phyloP scores from a whole-genome alignment of 2,113 vertebrate genomes.

The Empidonax alnorum region DNA sequence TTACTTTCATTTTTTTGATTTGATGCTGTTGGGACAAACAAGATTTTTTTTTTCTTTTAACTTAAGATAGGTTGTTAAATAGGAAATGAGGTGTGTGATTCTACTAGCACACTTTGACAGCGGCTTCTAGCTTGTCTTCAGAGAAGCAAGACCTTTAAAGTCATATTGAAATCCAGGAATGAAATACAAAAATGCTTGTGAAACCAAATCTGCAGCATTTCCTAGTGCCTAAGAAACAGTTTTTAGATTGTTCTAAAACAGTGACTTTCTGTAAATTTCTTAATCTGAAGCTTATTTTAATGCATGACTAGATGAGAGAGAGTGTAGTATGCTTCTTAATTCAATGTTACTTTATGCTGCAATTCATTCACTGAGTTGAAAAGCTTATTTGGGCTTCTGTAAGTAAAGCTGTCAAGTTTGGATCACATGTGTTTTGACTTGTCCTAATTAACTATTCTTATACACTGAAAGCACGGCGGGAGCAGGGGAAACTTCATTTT shows the following conservation, averaged over 20 bases:
- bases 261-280: not conserved
- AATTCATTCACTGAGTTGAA: not conserved
- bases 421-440: not conserved
- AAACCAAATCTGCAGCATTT: not conserved
- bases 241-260: not conserved
- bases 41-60: not conserved
- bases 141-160: not conserved
- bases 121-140: not conserved
- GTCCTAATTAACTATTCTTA: not conserved
- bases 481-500: not conserved
- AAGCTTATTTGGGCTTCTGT: not conserved
- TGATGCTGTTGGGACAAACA: not conserved
- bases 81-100: not conserved
- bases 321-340: not conserved
- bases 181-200: not conserved
- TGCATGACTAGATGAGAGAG: not conserved
- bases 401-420: not conserved
- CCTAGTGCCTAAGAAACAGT: not conserved
- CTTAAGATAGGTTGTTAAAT: not conserved
- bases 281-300: not conserved
- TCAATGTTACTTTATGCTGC: not conserved
- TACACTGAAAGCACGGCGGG: not conserved
- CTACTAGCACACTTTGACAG: not conserved
- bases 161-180: not conserved
- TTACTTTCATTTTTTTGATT: not conserved